Base-by-base conservation (phyloP, 2,888 invertebrate genomes). In the Hirtodrosophila duncani region DNA sequence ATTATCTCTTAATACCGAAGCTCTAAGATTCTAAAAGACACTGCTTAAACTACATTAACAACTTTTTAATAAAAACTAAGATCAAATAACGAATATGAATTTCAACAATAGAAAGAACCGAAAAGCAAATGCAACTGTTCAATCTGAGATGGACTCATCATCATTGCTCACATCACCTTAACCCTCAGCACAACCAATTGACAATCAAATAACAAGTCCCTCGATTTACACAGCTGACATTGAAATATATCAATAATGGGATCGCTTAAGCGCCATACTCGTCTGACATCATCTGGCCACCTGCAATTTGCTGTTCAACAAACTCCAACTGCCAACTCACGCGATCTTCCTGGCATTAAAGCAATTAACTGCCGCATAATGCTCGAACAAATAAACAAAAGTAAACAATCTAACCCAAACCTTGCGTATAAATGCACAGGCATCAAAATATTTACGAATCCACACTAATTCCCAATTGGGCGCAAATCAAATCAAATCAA, bases 381-480 rank as follows among this genome's bases (percentile, higher is more conserved):
- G 46, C 31, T 45, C 51, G 63, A 74, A 56, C 37, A 68, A 64
- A 60, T 61, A 66, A 44, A 44, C 64, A 58, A 38, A 26, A 38
- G 26, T 26, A 53, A 55, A 45, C 55, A 81, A 70, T 67, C 67
- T 69, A 37, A 58, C 61, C 56, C 9, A 24, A 38, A 55, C 37
- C 26, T 63, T 62, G 58, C 41, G 59, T 16, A 41, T 50, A 66
- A 77, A 53, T 68, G 61, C 45, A 38, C 29, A n/a, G 24, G 60
- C 62, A 83, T 83, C 83, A 81, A 64, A 82, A 82, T 83, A 83
- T 82, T 83, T 82, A 74, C 78, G 43, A 74, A 66, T 65, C 79
- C 53, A 58, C 68, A 63, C 61, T 77, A 83, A 83, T 83, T 82
- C 82, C 83, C 82, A 82, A 81, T 80, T 74, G 81, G 78, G 71